Conservation (phyloP, 2,888 invertebrate species). For the Saturnia japonica region DNA sequence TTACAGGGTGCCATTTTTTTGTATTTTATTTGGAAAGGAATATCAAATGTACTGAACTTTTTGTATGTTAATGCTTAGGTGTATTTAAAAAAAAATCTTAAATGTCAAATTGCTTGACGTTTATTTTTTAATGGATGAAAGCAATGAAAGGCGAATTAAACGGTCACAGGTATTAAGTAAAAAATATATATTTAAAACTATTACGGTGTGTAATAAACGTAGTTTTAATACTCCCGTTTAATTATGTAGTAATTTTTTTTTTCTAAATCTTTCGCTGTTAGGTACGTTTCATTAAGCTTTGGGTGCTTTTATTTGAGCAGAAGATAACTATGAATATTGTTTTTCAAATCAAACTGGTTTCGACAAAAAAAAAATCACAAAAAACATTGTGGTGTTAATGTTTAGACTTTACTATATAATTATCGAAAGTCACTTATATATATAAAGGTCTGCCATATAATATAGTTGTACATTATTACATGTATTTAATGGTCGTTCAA, state of each 20-base stretch:
- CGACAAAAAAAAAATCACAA: too few relatives aligned
- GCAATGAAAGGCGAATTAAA: background rate
- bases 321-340: background rate
- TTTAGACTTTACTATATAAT: background rate
- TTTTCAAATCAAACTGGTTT: too few relatives aligned
- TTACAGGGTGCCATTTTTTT: conserved; percentile 33
- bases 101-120: background rate
- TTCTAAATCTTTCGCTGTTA: background rate
- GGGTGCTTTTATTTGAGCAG: background rate
- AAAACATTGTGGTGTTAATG: background rate
- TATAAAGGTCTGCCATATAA: background rate
- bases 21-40: background rate
- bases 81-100: background rate
- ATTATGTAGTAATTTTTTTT: background rate
- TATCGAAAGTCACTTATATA: background rate
- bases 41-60: background rate
- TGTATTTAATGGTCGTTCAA: background rate
- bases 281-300: background rate
- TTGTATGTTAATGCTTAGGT: background rate
- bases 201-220: background rate
- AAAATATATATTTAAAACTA: background rate
- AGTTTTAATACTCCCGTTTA: background rate
- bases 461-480: background rate
- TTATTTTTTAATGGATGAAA: background rate
- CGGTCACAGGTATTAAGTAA: background rate